Conservation (phyloP, 2,888 invertebrate genomes). For the Labia minor region DNA sequence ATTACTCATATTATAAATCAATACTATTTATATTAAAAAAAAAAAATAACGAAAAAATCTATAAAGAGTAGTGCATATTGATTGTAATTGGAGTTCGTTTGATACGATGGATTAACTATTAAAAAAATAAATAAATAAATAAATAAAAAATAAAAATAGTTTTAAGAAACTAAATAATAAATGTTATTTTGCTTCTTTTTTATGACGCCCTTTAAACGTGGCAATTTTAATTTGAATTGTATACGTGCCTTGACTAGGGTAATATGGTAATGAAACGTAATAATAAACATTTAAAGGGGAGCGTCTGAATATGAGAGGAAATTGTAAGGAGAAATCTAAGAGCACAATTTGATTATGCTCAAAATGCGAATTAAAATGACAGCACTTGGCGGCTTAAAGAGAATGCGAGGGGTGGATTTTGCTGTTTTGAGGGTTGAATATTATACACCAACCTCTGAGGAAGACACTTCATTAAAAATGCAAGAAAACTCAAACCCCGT, state of each 20-base stretch:
- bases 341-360: background rate
- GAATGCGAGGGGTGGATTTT: background rate
- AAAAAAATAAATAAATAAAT: no score
- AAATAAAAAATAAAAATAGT: no score
- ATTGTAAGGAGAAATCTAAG: slow-evolving; percentile 13
- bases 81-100: no score
- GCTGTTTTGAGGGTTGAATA: slow-evolving; percentile 13
- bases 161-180: no score
- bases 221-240: background rate
- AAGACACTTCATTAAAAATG: slow-evolving; percentile 13
- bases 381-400: slow-evolving; percentile 13
- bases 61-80: no score
- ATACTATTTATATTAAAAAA: no score
- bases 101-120: no score
- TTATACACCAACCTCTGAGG: slow-evolving; percentile 4
- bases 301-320: background rate
- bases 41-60: no score
- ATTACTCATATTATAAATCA: no score
- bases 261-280: slow-evolving; percentile 13
- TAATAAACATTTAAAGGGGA: slow-evolving; percentile 13
- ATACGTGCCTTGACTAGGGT: slow-evolving; percentile 1
- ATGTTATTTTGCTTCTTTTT: no score
- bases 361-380: slow-evolving; percentile 13
- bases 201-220: background rate
- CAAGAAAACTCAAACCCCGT: background rate